Conservation (phyloP, 2,113 vertebrate species). For the Hippocampus abdominalis region DNA sequence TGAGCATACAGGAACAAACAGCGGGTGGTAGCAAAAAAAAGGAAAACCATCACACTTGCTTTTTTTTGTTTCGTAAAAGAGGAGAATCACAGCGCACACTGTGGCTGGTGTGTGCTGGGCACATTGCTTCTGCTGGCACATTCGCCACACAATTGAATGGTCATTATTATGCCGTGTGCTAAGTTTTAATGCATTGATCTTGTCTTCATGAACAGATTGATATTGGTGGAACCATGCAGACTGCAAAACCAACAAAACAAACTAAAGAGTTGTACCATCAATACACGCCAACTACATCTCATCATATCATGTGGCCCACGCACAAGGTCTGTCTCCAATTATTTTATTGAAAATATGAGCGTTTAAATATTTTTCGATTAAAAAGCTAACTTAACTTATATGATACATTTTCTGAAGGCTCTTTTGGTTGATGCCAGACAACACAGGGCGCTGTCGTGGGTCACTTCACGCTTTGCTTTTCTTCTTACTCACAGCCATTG, state of each 20-base stretch:
- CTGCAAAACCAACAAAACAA: constrained; percentile 49
- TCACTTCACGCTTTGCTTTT: constrained; percentile 45
- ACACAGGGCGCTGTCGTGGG: constrained; percentile 26
- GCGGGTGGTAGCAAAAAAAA: constrained; percentile 1
- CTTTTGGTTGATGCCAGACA: not conserved
- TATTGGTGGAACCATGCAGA: constrained; percentile 22
- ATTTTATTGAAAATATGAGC: not conserved
- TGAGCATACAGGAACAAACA: constrained; percentile 31
- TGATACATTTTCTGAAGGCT: not conserved
- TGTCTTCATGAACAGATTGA: constrained; percentile 21
- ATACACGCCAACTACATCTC: constrained; percentile 43
- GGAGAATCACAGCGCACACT: constrained; percentile 43
- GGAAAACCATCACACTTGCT: not conserved
- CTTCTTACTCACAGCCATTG: constrained; percentile 3
- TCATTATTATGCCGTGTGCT: constrained; percentile 11
- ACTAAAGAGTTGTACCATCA: constrained; percentile 55
- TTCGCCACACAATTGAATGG: constrained; percentile 20
- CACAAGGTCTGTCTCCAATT: constrained; percentile 12
- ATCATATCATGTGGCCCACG: constrained; percentile 45
- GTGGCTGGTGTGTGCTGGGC: constrained; percentile 42
- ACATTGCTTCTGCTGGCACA: constrained; percentile 29
- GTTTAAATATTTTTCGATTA: not conserved
- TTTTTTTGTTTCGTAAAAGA: constrained; percentile 22
- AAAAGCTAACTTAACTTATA: not conserved
- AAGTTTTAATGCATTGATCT: not conserved